Evolutionary conservation across 2,888 invertebrate genomes (phyloP).

Genomic region (Drepanosiphum platanoidis): DNA sequence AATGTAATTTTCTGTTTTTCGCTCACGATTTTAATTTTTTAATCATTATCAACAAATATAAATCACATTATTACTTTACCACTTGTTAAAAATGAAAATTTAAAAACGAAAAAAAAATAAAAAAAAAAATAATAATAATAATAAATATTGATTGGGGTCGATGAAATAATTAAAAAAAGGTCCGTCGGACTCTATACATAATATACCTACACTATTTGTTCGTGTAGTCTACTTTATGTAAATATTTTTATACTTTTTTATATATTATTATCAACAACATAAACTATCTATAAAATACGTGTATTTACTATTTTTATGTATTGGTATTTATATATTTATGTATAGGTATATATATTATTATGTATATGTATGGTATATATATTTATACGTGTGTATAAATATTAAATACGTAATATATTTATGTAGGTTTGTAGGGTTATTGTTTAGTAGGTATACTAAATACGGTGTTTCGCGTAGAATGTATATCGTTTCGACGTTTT

Average conservation of each 20-base stretch:
- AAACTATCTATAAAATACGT: background rate
- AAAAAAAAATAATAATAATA: conserved; percentile 22
- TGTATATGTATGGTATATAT: background rate
- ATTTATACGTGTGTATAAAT: background rate
- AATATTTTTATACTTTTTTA: conserved; percentile 62
- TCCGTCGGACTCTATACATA: conserved; percentile 40
- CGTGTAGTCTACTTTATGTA: conserved; percentile 60
- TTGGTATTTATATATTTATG: conserved; percentile 10
- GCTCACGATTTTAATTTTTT: conserved; percentile 48
- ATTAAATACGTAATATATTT: conserved; percentile 29
- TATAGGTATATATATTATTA: background rate
- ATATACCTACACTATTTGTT: conserved; percentile 58
- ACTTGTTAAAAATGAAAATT: conserved; percentile 51
- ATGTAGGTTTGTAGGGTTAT: conserved; percentile 43
- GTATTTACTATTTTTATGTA: conserved; percentile 46
- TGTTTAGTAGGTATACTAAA: conserved; percentile 4
- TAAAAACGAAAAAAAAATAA: conserved; percentile 1
- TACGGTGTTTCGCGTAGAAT: conserved; percentile 43
- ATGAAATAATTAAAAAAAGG: background rate
- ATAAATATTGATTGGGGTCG: background rate
- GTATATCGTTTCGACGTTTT: conserved; percentile 36
- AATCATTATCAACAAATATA: conserved; percentile 30
- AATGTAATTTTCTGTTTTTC: conserved; percentile 57
- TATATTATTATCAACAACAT: conserved; percentile 43
- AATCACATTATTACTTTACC: conserved; percentile 58